Base-by-base conservation (phyloP, 2,113 vertebrate species). In the Acanthochromis polyacanthus region DNA sequence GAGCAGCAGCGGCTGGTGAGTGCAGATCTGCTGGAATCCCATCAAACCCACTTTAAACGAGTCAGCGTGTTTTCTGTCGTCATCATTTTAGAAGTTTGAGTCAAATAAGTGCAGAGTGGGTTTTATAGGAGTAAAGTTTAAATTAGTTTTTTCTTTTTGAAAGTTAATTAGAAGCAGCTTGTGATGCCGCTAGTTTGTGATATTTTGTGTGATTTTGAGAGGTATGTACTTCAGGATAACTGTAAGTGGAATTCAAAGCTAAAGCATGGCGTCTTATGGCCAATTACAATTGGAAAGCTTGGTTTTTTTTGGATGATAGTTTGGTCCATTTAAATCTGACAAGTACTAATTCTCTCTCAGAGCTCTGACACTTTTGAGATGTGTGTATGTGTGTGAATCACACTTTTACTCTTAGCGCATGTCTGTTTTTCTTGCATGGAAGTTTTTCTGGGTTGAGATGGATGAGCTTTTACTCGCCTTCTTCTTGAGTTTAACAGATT, bases 1-100 rank as follows among this genome's bases (percentile, higher is more conserved):
- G 98, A 99, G 89, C 98, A 99, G 85, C 98, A 99, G 93, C 96
- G 98, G 93, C 95, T 99, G 96, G 98, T 99, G 95, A 94, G 98
- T 92, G 71, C 51, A 56, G 71, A 66, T 0, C 9, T 64, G 8
- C 25, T 84, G 23, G 16, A 59, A 16, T 60, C 65, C 14, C 62
- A 60, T 48, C 22, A 67, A 73, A 57, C 61, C 71, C 71, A 73
- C 38, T 72, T 79, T 58, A 53, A 58, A 52, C 23, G 22, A 61
- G 12, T 82, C 30, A 40, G 14, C 70, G 16, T 70, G 32, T 65
- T 85, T 58, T 60, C 5, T 48, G 25, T 70, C 30, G 40, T 48
- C 4, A 38, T 60, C 12, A n/a, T 50, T 16, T 60, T 43, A 70
- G 23, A 62, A 50, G 43, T 20, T 58, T 43, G 15, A 45, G 53